Evolutionary conservation across 2,113 vertebrate genomes (phyloP).

Genomic region (Plectropomus leopardus): DNA sequence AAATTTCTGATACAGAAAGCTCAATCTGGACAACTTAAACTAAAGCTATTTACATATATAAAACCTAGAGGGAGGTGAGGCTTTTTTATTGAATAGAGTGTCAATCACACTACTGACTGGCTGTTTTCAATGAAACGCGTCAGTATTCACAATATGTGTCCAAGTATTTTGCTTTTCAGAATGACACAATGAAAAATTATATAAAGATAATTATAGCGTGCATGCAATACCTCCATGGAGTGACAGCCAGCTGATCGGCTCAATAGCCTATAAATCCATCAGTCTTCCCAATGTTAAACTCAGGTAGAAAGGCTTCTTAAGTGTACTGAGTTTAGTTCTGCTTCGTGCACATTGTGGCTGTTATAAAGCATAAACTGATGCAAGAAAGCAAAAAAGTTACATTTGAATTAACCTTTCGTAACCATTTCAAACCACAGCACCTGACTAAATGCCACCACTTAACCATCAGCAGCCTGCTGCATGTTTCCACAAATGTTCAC

Average conservation of each 20-base stretch:
- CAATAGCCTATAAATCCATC: not conserved
- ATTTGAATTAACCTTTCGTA: not conserved
- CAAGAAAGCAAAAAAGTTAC: not conserved
- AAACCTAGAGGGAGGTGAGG: too few species aligned
- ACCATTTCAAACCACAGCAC: not conserved
- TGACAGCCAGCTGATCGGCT: not conserved
- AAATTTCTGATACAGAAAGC: not conserved
- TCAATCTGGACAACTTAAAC: too few species aligned
- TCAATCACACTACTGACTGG: not conserved
- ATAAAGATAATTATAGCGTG: not conserved
- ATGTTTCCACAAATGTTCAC: constrained; percentile 19
- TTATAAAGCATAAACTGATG: not conserved
- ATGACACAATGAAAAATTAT: not conserved
- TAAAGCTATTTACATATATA: too few species aligned
- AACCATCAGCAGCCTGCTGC: not conserved
- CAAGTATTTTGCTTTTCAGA: not conserved
- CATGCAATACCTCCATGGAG: not conserved
- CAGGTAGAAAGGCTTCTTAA: not conserved
- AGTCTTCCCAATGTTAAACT: not conserved
- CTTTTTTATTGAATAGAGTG: too few species aligned
- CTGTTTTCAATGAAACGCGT: not conserved
- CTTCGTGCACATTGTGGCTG: not conserved
- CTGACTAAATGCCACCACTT: not conserved
- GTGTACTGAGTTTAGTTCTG: too few species aligned
- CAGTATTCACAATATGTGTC: not conserved